Evolutionary conservation across 2,888 invertebrate genomes (phyloP), one percentile per base, ranked within the genome.

Genomic region (Thera britannica): DNA sequence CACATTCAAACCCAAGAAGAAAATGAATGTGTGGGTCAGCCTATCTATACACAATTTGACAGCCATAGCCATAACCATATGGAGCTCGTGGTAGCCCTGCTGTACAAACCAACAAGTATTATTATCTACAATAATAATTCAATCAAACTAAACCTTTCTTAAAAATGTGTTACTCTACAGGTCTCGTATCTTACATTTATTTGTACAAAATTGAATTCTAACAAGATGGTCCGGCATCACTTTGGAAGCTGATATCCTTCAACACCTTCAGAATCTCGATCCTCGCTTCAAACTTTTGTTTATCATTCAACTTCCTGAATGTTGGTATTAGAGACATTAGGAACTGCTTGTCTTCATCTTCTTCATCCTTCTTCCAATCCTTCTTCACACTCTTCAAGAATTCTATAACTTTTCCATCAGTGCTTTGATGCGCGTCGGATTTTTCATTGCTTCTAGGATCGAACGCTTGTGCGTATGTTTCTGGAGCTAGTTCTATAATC

Each of bases 271-370:
- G 74, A 58, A 90, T 84, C 71, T 83, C 85, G 64, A 90, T 89
- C 48, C 82, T 84, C 0, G 88, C 90, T 64, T 86, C 85, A 68
- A 87, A 84, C 72, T 86, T 89, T 68, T 85, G 83, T 55, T 79
- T 84, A 23, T 80, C 81, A 11, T 76, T 78, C 2, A 90, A 67
- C 61, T 85, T 86, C 64, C 81, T 84, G 67, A 89, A 86, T 62
- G 83, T 83, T 0, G 87, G 86, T 44, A 89, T 79, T 8, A 90
- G 65, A 0, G 89, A 89, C 23, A 89, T 46, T 70, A 87, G 79
- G 48, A 90, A 89, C 59, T 88, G 87, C 38, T 80, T 84, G 41
- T 89, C 90, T 36, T 86, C 86, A 41, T 89, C 87, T 46, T 80
- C 80, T 62, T 85, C 86, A 46, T 82, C 79, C 41, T 75, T 82